Base-by-base conservation (phyloP, 2,797 vertebrate genomes). In the Balearica regulorum region DNA sequence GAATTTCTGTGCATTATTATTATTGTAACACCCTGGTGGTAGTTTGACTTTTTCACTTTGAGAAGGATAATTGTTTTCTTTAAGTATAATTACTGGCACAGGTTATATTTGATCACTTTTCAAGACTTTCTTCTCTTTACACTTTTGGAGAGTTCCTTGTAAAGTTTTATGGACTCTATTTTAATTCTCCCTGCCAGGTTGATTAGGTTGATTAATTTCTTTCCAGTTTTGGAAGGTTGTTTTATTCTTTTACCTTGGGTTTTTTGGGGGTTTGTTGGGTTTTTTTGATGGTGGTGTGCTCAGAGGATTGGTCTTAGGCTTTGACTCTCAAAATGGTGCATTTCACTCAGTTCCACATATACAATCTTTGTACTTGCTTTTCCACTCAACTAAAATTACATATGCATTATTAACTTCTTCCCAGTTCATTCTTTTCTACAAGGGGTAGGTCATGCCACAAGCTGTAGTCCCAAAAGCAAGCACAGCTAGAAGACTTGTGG, bases 111-210 rank as follows among this genome's bases (percentile, higher is more conserved):
- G 83, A 89, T 94, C 73, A 60, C 58, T 71, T 95, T 91, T 93
- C 87, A 76, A 87, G 53, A 78, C 79, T 96, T 97, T 89, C 44
- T 87, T 91, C 48, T 85, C 78, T 83, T 81, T 61, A 89, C 25
- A 73, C 35, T 70, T 89, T 89, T 86, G 69, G 79, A 93, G 82
- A 80, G 64, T 92, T 83, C 54, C 37, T 91, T 86, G 49, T 43
- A 21, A 83, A 76, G 76, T 94, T 96, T 96, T 87, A 91, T 87
- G 53, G 72, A 35, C 91, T 82, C 62, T 60, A 16, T 53, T 92
- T 92, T 80, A 77, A 79, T 89, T 94, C n/a, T 90, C 57, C 57
- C 39, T 61, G 24, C 15, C 75, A 64, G 61, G 16, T 75, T 87
- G 92, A 80, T 76, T 81, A 68, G 29, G 29, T 71, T 83, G 87